These are phyloP conservation scores for Hypomecis punctinalis DNA, from an alignment of 2,888 invertebrate genomes.

Conservation along the genomic window DNA sequence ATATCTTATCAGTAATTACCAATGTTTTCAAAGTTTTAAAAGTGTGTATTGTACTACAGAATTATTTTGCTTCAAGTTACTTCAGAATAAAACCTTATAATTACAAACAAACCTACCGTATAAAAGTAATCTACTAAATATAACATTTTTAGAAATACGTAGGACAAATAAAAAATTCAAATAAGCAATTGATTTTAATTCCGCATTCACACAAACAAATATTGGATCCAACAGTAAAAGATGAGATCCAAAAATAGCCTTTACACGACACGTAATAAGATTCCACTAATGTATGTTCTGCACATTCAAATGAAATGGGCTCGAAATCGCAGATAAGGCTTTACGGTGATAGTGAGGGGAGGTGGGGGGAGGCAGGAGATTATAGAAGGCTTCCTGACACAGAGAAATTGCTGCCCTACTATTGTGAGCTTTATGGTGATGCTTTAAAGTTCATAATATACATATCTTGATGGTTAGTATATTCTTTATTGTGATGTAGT, in stretches of 20 bases:
- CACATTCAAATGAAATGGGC: slow-evolving; percentile 81
- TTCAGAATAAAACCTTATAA: too few relatives aligned
- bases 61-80: too few relatives aligned
- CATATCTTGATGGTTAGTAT: background rate
- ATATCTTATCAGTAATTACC: too few relatives aligned
- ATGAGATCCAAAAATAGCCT: slow-evolving; percentile 38
- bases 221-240: slow-evolving; percentile 13
- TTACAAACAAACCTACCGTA: too few relatives aligned
- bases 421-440: slow-evolving; percentile 20
- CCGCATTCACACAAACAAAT: slow-evolving; percentile 3
- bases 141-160: too few relatives aligned
- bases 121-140: too few relatives aligned
- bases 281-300: slow-evolving; percentile 63
- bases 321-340: slow-evolving; percentile 79
- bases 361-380: slow-evolving; percentile 35
- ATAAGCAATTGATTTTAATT: background rate
- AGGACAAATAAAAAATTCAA: background rate
- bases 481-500: background rate
- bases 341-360: slow-evolving; percentile 66
- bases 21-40: too few relatives aligned
- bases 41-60: too few relatives aligned
- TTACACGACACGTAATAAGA: slow-evolving; percentile 39
- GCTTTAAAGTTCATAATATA: slow-evolving; percentile 8
- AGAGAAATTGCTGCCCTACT: slow-evolving; percentile 20
- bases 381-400: slow-evolving; percentile 36